Percentiles rank a stretch among this genome's conserved stretches.
These are phyloP conservation scores for Centropus unirufus DNA, from an alignment of 2,113 vertebrate species.

Conservation along the genomic window DNA sequence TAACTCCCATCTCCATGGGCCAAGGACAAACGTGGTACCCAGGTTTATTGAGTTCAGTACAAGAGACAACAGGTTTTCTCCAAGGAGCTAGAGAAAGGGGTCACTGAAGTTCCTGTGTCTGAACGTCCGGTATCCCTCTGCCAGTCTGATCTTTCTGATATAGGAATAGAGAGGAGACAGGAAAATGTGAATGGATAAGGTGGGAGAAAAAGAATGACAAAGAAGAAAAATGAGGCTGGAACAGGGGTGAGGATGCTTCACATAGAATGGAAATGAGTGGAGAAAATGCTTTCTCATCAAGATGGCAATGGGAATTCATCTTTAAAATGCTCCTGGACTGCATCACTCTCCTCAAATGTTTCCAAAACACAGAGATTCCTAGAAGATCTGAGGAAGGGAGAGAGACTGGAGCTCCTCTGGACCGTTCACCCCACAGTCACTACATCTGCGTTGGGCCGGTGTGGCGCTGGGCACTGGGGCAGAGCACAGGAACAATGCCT, in stretches of 20 bases:
- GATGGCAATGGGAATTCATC: background rate
- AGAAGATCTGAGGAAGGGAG: background rate
- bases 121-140: background rate
- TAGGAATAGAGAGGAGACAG: background rate
- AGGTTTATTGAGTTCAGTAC: background rate
- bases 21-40: background rate
- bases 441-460: fast-evolving
- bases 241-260: background rate
- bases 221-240: background rate
- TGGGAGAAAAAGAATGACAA: background rate
- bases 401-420: background rate
- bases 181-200: background rate
- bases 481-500: background rate
- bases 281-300: background rate
- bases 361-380: background rate
- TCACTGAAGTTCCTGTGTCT: background rate
- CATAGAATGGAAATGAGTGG: background rate
- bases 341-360: background rate
- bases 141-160: background rate
- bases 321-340: background rate
- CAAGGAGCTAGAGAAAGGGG: background rate
- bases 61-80: background rate
- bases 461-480: background rate
- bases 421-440: background rate
- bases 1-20: background rate